Conservation (phyloP, 2,113 vertebrate genomes). For the Hyla sarda region DNA sequence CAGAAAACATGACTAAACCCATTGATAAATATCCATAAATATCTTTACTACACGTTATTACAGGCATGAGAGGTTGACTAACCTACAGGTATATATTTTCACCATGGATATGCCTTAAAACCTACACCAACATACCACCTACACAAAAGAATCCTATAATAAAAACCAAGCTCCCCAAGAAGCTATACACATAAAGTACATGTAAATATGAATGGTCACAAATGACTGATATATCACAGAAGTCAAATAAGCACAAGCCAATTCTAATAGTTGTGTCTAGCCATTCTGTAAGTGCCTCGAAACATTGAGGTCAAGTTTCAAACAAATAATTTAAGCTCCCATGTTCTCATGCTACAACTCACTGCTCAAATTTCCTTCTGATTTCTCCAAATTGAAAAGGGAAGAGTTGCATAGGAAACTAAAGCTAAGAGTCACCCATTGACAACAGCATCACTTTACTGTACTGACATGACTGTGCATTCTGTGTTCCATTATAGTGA, state of each 20-base stretch:
- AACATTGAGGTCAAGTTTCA: constrained; percentile 5
- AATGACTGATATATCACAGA: background rate
- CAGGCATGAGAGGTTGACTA: no score
- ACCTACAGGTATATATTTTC: no score
- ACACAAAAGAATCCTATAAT: no score
- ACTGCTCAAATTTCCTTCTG: constrained; percentile 27
- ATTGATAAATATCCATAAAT: no score
- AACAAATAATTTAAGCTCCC: constrained; percentile 45
- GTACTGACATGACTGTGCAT: background rate
- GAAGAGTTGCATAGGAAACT: background rate
- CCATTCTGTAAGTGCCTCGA: background rate
- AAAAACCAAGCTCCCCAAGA: no score
- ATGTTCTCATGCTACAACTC: constrained; percentile 9
- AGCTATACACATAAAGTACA: no score
- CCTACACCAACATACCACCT: background rate
- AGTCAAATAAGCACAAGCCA: background rate
- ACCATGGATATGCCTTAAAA: background rate
- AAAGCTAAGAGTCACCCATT: background rate
- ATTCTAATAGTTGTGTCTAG: background rate
- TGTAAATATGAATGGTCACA: no score
- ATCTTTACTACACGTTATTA: no score
- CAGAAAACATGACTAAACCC: no score
- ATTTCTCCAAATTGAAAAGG: background rate
- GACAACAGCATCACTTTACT: background rate
- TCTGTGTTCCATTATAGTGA: background rate